Base-by-base conservation (phyloP, 2,888 invertebrate genomes). In the Lasioglossum leucozonium region DNA sequence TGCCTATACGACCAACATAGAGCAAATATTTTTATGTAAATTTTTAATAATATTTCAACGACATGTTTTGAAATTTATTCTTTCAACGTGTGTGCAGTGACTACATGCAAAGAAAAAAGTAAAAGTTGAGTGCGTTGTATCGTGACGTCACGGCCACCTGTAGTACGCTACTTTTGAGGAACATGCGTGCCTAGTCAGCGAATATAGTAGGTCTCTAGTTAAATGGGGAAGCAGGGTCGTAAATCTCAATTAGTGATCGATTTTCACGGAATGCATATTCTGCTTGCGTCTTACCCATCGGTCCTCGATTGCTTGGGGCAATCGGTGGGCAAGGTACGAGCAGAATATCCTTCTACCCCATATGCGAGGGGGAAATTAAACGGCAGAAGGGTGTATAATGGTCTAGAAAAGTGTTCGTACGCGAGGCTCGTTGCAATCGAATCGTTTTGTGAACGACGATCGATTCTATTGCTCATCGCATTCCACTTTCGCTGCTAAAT, bases 81-180 rank as follows among this genome's bases (percentile, higher is more conserved):
- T 4, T 26, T 11, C 4, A 4, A 13, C 13, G 26, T n/a, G 5
- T 22, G 22, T 22, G 30, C 13, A 16, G 5, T 13, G 16, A 30
- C 51, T 51, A n/a, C 51, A n/a, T 18, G 62, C 18, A 30, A 18
- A 30, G 30, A 62, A 2, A 62, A n/a, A 30, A 62, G 62, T 62
- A 62, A 62, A 62, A 62, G 30, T 30, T 6, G 16, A 8, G 18
- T 62, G 62, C 30, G 62, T 6, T 62, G 30, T 62, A 62, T 62
- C 30, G 26, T 30, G 62, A 30, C 62, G 62, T 62, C 62, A 62
- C 18, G 73, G 73, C 73, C 37, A 71, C 30, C 73, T 51, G 73
- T 30, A 73, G 26, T 73, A 62, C 62, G 87, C 71, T 30, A 62
- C 62, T 62, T 62, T 62, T 62, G 62, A 62, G 30, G 62, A 62